A percentile compares a stretch with the other conserved stretches of the same genome.
These are phyloP conservation scores for Psophia crepitans DNA, from an alignment of 2,113 vertebrate species.

Conservation along the genomic window DNA sequence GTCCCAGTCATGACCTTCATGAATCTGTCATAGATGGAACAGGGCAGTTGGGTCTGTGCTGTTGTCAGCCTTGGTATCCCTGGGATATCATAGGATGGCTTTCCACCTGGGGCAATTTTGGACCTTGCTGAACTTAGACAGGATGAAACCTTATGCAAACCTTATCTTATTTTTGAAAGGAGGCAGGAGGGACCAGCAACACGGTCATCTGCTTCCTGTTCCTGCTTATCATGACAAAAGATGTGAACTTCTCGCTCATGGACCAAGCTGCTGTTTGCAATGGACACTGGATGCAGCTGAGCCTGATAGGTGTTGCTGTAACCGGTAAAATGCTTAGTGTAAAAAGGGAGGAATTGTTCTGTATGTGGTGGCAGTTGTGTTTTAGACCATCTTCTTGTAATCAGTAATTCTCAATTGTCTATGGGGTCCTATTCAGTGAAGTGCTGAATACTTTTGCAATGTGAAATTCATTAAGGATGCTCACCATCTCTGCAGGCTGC, in stretches of 20 bases:
- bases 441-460: neutral
- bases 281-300: neutral
- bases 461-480: neutral
- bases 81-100: neutral
- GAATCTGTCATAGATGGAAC: neutral
- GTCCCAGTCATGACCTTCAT: neutral
- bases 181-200: neutral
- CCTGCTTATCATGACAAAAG: neutral
- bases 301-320: fast-evolving
- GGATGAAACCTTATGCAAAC: neutral
- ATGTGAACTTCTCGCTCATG: fast-evolving
- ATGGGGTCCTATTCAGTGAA: neutral
- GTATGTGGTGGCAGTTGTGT: neutral
- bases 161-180: neutral
- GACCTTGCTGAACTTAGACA: neutral
- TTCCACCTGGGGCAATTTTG: neutral
- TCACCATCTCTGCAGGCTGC: neutral
- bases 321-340: neutral
- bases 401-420: neutral
- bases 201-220: neutral
- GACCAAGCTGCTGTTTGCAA: neutral
- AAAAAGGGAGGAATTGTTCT: neutral
- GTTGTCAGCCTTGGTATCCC: neutral
- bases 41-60: neutral
- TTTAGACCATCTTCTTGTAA: neutral